These are phyloP conservation scores for Melanocharis versteri DNA, from an alignment of 2,113 vertebrate genomes.

Conservation along the genomic window DNA sequence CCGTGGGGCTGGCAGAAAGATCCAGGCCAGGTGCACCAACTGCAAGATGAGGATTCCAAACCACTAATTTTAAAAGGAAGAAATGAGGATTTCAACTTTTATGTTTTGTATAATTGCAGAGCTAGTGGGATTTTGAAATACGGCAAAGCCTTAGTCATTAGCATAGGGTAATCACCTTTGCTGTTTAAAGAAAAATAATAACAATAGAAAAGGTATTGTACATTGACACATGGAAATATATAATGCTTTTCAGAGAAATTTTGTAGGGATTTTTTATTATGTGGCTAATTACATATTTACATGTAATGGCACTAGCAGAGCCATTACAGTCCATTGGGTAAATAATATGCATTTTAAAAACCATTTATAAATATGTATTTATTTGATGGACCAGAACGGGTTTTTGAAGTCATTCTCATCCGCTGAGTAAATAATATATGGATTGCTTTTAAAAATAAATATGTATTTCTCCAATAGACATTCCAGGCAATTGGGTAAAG, in stretches of 20 bases:
- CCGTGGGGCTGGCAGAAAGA: not conserved
- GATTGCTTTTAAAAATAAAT: slow-evolving; percentile 66
- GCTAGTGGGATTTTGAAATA: not conserved
- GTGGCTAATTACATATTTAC: slow-evolving; percentile 68
- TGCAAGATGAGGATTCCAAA: not conserved
- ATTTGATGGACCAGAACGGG: slow-evolving; percentile 62
- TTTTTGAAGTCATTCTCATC: slow-evolving; percentile 60
- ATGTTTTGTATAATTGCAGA: not conserved
- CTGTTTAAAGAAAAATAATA: slow-evolving; percentile 40
- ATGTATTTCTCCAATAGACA: slow-evolving; percentile 52
- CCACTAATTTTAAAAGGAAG: not conserved
- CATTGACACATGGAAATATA: not conserved
- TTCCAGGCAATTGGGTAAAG: slow-evolving; percentile 49
- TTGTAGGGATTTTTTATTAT: slow-evolving; percentile 50
- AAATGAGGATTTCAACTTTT: not conserved
- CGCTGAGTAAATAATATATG: slow-evolving; percentile 68
- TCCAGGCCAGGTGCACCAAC: not conserved
- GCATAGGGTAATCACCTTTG: slow-evolving; percentile 20
- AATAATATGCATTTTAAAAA: slow-evolving; percentile 66
- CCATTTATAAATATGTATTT: slow-evolving; percentile 71
- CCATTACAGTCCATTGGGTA: slow-evolving; percentile 35
- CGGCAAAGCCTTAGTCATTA: not conserved
- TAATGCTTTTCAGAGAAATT: slow-evolving; percentile 51
- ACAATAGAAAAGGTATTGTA: slow-evolving; percentile 23
- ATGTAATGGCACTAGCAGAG: slow-evolving; percentile 35